Conservation (phyloP, 2,113 vertebrate species). For the Bothrops jararaca region DNA sequence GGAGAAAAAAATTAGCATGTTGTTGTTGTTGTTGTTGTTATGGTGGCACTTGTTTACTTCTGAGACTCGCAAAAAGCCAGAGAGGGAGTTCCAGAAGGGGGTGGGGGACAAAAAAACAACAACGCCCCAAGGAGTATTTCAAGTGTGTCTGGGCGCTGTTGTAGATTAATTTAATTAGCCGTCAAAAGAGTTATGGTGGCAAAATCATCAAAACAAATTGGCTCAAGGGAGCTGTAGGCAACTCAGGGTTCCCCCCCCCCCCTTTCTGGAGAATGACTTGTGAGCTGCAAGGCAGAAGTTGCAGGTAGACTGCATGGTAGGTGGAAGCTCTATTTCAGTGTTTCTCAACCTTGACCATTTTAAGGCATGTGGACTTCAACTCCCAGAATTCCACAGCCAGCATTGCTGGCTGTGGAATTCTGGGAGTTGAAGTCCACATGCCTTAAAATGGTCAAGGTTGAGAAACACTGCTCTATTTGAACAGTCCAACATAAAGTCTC, state of each 20-base stretch:
- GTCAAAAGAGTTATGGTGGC: constrained; percentile 45
- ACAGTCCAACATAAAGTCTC: not conserved
- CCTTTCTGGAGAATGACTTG: constrained; percentile 21
- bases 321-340: no score
- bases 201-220: constrained; percentile 39
- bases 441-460: no score
- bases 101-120: constrained; percentile 10
- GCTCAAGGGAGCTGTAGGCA: constrained; percentile 46
- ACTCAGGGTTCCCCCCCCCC: constrained; percentile 16
- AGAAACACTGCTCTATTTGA: not conserved
- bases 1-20: constrained; percentile 52
- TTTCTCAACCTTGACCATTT: no score
- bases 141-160: constrained; percentile 58
- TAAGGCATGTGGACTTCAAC: no score
- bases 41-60: constrained; percentile 62
- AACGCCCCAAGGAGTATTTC: constrained; percentile 63
- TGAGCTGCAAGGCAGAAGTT: not conserved
- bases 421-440: no score
- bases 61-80: constrained; percentile 56
- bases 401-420: no score
- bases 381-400: no score
- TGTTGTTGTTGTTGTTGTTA: constrained; percentile 31
- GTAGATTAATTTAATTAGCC: constrained; percentile 71
- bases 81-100: constrained; percentile 36
- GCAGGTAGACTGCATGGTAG: not conserved